Percentiles rank a stretch among this genome's conserved stretches.
Evolutionary conservation across 2,888 invertebrate genomes (phyloP).

Genomic region (Drosophila algonquin): DNA sequence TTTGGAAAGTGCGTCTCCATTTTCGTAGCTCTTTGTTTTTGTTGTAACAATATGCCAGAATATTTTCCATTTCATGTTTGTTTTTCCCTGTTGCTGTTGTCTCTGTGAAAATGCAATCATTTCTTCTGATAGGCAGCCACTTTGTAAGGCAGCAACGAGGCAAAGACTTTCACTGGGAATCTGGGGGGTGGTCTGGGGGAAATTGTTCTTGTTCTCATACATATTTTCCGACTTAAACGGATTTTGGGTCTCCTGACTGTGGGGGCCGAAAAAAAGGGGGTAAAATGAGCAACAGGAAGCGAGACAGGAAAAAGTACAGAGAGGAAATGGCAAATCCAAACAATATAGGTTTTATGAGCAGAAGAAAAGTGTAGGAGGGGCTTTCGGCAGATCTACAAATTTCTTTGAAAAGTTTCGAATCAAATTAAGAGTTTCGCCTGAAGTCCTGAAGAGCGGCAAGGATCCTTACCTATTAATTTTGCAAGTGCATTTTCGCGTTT

Average conservation of each 20-base stretch:
- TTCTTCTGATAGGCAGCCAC: conserved; percentile 67
- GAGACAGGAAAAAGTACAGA: conserved; percentile 18
- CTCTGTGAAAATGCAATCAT: conserved; percentile 77
- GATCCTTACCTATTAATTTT: no score
- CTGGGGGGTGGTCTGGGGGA: conserved; percentile 13
- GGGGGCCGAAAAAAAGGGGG: conserved; percentile 9
- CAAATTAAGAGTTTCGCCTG: background rate
- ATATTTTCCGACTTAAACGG: conserved; percentile 50
- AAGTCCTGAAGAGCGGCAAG: no score
- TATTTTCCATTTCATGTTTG: conserved; percentile 31
- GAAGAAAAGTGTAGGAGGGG: background rate
- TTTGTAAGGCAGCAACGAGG: conserved; percentile 54
- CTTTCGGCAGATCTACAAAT: background rate
- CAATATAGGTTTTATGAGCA: conserved; percentile 6
- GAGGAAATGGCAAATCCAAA: conserved; percentile 19
- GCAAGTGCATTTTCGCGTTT: no score
- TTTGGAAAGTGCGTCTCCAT: conserved; percentile 72
- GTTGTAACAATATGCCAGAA: conserved; percentile 67
- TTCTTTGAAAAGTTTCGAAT: background rate
- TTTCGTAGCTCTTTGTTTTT: conserved; percentile 32
- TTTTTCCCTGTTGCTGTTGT: conserved; percentile 40
- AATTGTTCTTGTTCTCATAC: conserved; percentile 57
- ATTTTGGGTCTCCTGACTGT: conserved; percentile 30
- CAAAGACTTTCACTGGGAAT: conserved; percentile 32
- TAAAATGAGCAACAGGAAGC: conserved; percentile 14